Base-by-base conservation (phyloP, 1,140 invertebrate species). In the Zaprionus davidi region DNA sequence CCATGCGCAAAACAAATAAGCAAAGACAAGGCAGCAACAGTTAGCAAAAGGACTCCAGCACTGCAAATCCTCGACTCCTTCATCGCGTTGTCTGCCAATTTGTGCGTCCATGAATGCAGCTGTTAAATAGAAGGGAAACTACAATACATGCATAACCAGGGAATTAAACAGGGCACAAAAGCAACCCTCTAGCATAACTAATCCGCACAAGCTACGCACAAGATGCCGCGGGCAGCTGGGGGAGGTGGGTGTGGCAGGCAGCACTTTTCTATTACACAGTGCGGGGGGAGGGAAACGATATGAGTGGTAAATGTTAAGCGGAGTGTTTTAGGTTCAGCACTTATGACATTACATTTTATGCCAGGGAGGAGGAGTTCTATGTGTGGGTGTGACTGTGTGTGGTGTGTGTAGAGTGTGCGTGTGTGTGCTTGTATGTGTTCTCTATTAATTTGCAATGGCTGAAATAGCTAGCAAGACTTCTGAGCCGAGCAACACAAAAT, bases 281-380 rank as follows among this genome's bases (percentile, higher is more conserved):
- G 55, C 75, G 62, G 31, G 31, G 31, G 31, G 31, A 11, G 31
- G 31, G 31, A 34, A 76, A 83, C 63, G 81, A 68, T 81, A 57
- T 73, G 62, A 68, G 53, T 58, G 51, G 66, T 63, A 78, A 73
- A 80, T 87, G 84, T 83, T 87, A 84, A 84, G 85, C 84, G 78
- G 63, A 87, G 87, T 84, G 81, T 84, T 87, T 87, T 87, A 87
- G 84, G 84, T 83, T 88, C 84, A 84, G 84, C 84, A 87, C 84
- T 88, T 87, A 87, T 87, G 84, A 88, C 84, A 87, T 87, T 87
- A 87, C 84, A 87, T 87, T 87, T 87, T 88, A 88, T 77, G 81
- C 22, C 55, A 26, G 46, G 57, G 24, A 68, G 63, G 63, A 31
- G 49, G 49, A 68, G 36, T 24, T 62, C 44, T 2, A 13, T 36